Percentiles rank a stretch among this genome's conserved stretches.
Conservation (phyloP, 2,113 vertebrate species). For the Orientallactaga bullata region DNA sequence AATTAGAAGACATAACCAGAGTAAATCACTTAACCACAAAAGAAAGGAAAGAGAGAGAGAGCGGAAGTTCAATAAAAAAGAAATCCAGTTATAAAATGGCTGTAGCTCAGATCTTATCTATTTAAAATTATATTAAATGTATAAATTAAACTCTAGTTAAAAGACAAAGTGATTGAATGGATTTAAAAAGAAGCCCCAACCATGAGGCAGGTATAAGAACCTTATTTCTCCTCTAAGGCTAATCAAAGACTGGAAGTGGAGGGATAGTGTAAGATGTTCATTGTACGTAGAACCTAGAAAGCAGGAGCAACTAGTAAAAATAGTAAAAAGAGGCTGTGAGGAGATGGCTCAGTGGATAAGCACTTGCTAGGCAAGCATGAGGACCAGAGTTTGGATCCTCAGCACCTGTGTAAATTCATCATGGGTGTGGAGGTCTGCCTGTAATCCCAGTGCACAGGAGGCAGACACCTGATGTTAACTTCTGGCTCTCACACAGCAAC, state of each 20-base stretch:
- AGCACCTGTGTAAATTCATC: no score
- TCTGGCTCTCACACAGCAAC: no score
- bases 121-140: background rate
- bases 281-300: background rate
- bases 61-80: background rate
- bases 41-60: background rate
- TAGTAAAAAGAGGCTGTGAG: no score
- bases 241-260: background rate
- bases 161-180: background rate
- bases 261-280: background rate
- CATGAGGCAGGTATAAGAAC: background rate
- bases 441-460: no score
- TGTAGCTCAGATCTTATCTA: background rate
- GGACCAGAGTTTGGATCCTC: no score
- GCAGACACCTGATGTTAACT: no score
- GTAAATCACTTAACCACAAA: background rate
- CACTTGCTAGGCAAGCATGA: no score
- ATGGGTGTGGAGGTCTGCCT: no score
- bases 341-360: no score
- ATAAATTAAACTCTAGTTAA: background rate
- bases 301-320: background rate
- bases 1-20: background rate
- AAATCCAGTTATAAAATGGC: background rate
- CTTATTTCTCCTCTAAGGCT: no score
- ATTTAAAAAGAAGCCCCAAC: background rate